A percentile compares a stretch with the other conserved stretches of the same genome.
Conservation (phyloP, 2,113 vertebrate species). For the Anhinga rufa region DNA sequence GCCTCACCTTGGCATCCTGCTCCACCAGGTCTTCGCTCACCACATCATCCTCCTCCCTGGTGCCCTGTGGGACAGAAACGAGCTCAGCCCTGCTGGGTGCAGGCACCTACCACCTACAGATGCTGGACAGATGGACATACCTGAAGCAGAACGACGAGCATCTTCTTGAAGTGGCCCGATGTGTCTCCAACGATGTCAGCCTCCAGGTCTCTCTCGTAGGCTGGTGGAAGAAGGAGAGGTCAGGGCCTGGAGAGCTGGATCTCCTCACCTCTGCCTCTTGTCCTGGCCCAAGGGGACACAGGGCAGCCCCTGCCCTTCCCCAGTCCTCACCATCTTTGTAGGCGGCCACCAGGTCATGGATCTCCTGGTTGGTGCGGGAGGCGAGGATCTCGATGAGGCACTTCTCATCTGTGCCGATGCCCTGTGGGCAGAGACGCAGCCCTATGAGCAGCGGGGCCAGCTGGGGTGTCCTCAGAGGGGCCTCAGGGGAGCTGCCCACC, state of each 20-base stretch:
- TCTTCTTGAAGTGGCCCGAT: slow-evolving; percentile 96
- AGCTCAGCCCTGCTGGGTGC: neutral
- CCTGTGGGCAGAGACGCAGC: slow-evolving; percentile 64
- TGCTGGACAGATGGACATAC: slow-evolving; percentile 45
- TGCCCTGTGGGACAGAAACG: slow-evolving; percentile 73
- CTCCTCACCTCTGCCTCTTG: neutral
- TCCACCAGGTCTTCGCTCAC: slow-evolving; percentile 89
- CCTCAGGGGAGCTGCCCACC: neutral
- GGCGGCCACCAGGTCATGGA: slow-evolving; percentile 81
- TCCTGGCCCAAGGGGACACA: neutral
- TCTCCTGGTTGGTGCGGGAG: slow-evolving; percentile 89
- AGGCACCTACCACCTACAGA: neutral
- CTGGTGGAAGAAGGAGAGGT: slow-evolving; percentile 58
- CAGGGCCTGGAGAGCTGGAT: neutral
- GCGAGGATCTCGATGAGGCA: slow-evolving; percentile 92
- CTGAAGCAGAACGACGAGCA: slow-evolving; percentile 93
- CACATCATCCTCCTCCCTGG: slow-evolving; percentile 87
- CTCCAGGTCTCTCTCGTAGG: slow-evolving; percentile 87
- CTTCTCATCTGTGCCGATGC: slow-evolving; percentile 87
- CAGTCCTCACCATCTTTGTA: slow-evolving; percentile 87
- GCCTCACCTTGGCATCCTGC: slow-evolving; percentile 86
- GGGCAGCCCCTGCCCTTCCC: neutral
- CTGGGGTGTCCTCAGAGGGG: rapidly evolving
- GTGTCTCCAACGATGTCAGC: slow-evolving; percentile 84
- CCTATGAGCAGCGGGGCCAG: neutral